These are phyloP conservation scores for Brenthis ino DNA, from an alignment of 2,888 invertebrate genomes.

Conservation along the genomic window DNA sequence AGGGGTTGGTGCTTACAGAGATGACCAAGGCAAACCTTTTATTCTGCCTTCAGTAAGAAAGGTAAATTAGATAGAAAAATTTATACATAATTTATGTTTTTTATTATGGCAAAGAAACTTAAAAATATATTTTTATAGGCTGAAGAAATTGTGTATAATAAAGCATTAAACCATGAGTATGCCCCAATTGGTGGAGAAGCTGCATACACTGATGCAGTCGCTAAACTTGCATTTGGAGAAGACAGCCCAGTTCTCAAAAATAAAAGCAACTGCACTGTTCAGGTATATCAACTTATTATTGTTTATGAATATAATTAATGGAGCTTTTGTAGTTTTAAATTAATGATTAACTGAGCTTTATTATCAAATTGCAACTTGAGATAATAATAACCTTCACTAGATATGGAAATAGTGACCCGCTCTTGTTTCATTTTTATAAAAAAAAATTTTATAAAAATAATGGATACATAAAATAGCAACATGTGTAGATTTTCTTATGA, in stretches of 20 bases:
- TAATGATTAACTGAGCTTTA: no score
- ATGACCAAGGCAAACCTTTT: conserved; percentile 98
- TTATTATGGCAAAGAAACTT: not conserved
- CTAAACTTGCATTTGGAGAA: conserved; percentile 94
- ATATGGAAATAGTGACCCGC: no score
- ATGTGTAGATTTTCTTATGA: no score
- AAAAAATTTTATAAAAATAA: no score
- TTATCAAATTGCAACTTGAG: no score
- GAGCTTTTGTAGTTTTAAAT: no score
- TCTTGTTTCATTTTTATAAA: no score
- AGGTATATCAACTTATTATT: conserved; percentile 63
- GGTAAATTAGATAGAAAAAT: conserved; percentile 59
- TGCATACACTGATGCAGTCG: conserved; percentile 92
- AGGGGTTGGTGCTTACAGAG: conserved; percentile 97
- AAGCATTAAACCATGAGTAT: conserved; percentile 95
- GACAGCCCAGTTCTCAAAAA: conserved; percentile 85
- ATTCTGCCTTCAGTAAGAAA: conserved; percentile 93
- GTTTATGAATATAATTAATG: no score
- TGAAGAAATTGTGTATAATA: conserved; percentile 86
- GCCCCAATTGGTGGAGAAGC: conserved; percentile 94
- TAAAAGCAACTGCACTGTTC: conserved; percentile 88
- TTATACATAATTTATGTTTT: not conserved
- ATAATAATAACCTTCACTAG: no score
- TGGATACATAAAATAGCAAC: no score
- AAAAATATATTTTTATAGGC: conserved; percentile 82